Evolutionary conservation across 2,888 invertebrate genomes (phyloP), one percentile per base, ranked within the genome.

Genomic region (Andrena bicolor): DNA sequence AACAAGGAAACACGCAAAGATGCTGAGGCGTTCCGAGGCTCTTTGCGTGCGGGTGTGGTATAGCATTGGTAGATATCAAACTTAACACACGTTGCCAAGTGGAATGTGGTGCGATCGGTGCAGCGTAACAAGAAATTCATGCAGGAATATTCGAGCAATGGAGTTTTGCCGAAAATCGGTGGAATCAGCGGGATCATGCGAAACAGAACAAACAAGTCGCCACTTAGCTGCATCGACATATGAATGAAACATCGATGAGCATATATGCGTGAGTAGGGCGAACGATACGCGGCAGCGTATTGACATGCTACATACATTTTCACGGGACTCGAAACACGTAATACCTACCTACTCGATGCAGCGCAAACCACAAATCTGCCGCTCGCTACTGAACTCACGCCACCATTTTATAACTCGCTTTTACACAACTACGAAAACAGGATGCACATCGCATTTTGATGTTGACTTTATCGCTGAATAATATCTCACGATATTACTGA

Each of bases 251-350:
- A n/a, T 41, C 64, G 64, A 53, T n/a, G 16, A 58, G 28, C 30
- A 23, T 56, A 30, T 2, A 23, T 5, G 66, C 30, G 30, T 23
- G 30, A 65, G 16, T 73, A 5, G 41, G 3, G n/a, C 30, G 70
- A 64, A 64, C 30, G 28, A 63, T 41, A 41, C 23, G 13, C 63
- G 2, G 13, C 56, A 5, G 41, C 13, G 2, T n/a, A 58, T 76
- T 23, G 53, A 63, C 76, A 23, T 72, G 48, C 35, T 35, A 58
- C 65, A 8, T 49, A 64, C 49, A 49, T 65, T 77, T 72, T 72
- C 76, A 28, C 32, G 64, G 56, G 16, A 48, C 69, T 28, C 10
- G 48, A 56, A 70, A 71, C 64, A 35, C 66, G 68, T 28, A 41
- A 66, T 61, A 28, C 26, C 60, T 60, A 35, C 30, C 60, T 23